Conservation (phyloP, 1,140 invertebrate species). For the Drosophila leontia region DNA sequence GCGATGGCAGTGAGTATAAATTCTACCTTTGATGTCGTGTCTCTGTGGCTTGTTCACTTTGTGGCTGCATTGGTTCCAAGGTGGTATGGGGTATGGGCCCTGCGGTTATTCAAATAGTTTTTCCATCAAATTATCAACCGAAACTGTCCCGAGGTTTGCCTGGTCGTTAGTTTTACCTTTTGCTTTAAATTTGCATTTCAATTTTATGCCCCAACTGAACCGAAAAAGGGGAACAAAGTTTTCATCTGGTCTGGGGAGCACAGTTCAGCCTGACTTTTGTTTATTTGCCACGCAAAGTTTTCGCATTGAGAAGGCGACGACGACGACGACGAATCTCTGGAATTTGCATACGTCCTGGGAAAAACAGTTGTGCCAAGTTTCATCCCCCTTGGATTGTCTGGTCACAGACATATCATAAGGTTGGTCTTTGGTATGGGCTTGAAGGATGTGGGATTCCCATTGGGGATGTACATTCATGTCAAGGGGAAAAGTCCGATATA, state of each 20-base stretch:
- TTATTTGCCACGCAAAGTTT: conserved; percentile 72
- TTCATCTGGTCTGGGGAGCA: conserved; percentile 26
- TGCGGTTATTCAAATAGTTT: conserved; percentile 65
- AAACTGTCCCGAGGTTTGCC: conserved; percentile 30
- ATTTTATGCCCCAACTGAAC: conserved; percentile 64
- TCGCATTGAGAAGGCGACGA: conserved; percentile 29
- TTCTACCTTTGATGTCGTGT: conserved; percentile 41
- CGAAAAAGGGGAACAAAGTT: conserved; percentile 32
- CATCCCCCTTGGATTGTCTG: conserved; percentile 6
- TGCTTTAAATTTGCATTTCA: conserved; percentile 78
- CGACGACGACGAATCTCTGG: conserved; percentile 11
- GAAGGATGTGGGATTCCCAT: conserved; percentile 38
- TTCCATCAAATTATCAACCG: conserved; percentile 57
- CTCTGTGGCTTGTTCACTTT: conserved; percentile 54
- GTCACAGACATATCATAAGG: conserved; percentile 21
- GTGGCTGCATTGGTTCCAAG: conserved; percentile 24
- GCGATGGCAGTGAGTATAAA: conserved; percentile 93
- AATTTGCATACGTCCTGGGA: conserved; percentile 62
- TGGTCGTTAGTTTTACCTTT: conserved; percentile 68
- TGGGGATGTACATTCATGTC: not conserved
- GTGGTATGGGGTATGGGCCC: no score
- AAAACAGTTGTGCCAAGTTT: conserved; percentile 16
- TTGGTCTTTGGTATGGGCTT: conserved; percentile 35
- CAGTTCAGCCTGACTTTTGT: conserved; percentile 56
- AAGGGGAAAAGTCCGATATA: no score